Conservation (phyloP, 2,113 vertebrate genomes). For the Gallinago media region DNA sequence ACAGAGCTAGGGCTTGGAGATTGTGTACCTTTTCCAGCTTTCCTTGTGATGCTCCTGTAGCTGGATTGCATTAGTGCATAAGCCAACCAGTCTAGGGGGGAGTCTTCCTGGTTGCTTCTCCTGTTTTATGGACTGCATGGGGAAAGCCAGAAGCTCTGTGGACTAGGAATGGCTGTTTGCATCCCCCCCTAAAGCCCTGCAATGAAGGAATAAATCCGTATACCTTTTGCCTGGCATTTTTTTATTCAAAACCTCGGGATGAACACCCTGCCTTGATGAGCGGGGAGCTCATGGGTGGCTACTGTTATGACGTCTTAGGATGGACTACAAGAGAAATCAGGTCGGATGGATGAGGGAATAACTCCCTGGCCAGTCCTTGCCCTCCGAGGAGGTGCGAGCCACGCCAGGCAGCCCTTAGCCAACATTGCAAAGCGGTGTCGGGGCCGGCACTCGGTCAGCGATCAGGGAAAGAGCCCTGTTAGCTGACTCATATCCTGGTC, state of each 20-base stretch:
- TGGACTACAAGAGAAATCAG: not conserved
- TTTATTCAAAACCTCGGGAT: not conserved
- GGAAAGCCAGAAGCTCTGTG: not conserved
- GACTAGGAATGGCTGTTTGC: accelerated
- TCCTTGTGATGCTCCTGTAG: not conserved
- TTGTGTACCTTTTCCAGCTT: not conserved
- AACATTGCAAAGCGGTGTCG: not conserved
- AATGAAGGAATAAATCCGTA: not conserved
- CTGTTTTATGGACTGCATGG: accelerated
- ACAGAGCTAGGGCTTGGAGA: not conserved
- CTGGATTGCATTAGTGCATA: not conserved
- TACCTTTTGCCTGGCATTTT: not conserved
- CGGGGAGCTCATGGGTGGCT: not conserved
- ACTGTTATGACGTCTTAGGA: not conserved
- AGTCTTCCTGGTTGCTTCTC: not conserved
- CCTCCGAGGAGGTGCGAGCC: not conserved
- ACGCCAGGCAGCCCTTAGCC: not conserved
- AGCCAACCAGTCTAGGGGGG: accelerated
- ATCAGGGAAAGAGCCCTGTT: constrained; percentile 16
- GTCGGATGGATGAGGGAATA: not conserved
- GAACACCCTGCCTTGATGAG: not conserved
- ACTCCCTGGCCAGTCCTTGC: not conserved
- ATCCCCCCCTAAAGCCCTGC: not conserved
- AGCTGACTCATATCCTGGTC: constrained; percentile 69
- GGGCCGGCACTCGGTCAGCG: constrained; percentile 5